Evolutionary conservation across 2,113 vertebrate species (phyloP).

Genomic region (Octodon degus): DNA sequence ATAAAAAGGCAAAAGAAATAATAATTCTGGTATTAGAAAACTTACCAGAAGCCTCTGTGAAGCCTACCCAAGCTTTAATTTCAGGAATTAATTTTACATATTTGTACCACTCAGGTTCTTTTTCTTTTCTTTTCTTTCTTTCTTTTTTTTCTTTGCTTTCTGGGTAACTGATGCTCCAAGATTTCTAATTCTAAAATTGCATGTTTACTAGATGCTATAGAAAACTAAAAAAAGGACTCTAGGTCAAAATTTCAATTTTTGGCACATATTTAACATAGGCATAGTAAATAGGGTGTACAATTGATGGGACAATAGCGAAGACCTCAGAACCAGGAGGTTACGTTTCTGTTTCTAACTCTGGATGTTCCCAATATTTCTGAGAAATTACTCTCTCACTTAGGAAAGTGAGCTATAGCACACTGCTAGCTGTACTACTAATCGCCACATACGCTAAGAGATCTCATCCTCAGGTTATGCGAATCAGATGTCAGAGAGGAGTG

Average conservation of each 20-base stretch:
- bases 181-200: slow-evolving; percentile 33
- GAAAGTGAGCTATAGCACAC: not conserved
- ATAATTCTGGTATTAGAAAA: not conserved
- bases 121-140: not conserved
- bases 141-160: not conserved
- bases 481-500: not conserved
- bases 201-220: not conserved
- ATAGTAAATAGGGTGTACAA: not conserved
- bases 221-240: slow-evolving; percentile 4
- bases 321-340: not conserved
- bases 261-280: not conserved
- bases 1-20: slow-evolving; percentile 12
- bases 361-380: not conserved
- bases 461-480: not conserved
- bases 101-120: not conserved
- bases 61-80: not conserved
- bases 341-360: not conserved
- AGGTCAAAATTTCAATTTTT: not conserved
- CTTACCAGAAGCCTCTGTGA: not conserved
- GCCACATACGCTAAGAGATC: not conserved
- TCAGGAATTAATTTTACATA: not conserved
- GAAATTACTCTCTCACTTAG: not conserved
- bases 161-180: not conserved
- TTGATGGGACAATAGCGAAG: not conserved
- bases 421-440: not conserved